Conservation (phyloP, 2,888 invertebrate genomes). For the Aproaerema taeniolella region DNA sequence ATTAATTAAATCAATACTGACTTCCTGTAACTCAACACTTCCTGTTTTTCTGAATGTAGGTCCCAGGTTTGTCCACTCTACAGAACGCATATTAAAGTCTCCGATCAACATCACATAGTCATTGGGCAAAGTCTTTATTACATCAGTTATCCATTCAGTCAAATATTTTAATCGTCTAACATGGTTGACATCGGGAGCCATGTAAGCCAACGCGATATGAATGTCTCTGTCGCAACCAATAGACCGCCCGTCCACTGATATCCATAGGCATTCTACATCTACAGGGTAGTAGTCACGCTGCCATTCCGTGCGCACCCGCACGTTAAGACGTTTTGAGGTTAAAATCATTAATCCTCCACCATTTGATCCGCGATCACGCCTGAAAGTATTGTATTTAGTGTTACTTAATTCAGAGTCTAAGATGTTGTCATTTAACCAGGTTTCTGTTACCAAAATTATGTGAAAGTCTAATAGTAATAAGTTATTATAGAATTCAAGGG, state of each 20-base stretch:
- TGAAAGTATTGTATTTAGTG: slow-evolving; percentile 13
- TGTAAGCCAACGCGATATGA: slow-evolving; percentile 10
- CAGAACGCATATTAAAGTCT: no score
- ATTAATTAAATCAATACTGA: no score
- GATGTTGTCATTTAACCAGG: no score
- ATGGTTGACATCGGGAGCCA: slow-evolving; percentile 1
- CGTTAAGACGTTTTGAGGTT: slow-evolving; percentile 1
- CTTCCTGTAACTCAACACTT: no score
- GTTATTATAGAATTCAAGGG: no score
- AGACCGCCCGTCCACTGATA: slow-evolving; percentile 7
- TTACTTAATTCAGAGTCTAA: no score
- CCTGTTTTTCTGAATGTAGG: no score
- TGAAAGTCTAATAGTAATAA: no score
- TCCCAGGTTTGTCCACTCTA: no score
- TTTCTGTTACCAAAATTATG: no score
- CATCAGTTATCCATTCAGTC: neutral
- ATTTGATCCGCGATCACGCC: slow-evolving; percentile 14
- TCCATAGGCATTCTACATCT: slow-evolving; percentile 12
- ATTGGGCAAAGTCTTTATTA: no score
- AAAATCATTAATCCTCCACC: slow-evolving; percentile 16
- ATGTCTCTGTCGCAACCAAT: slow-evolving; percentile 6
- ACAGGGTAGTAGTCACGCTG: neutral
- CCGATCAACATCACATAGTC: no score
- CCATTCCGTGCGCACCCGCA: slow-evolving; percentile 9
- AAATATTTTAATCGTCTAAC: neutral